A percentile compares a stretch with the other conserved stretches of the same genome.
Evolutionary conservation across 1,140 invertebrate species (phyloP).

Genomic region (Drosophila subobscura): DNA sequence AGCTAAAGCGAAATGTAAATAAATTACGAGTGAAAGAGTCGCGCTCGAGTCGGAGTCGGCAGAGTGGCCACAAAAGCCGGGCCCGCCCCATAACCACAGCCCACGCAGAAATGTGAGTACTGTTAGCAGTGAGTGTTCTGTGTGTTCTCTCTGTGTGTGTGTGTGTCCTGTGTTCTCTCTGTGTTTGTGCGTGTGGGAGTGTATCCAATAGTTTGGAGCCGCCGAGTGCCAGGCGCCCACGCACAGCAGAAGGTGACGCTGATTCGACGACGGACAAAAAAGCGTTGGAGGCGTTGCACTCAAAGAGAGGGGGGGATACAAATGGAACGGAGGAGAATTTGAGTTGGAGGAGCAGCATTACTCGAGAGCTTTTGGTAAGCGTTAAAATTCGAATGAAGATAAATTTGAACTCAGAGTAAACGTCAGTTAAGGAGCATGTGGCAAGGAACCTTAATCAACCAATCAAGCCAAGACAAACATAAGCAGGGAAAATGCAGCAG

Average conservation of each 20-base stretch:
- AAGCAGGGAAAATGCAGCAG: slow-evolving; percentile 20
- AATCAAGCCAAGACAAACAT: slow-evolving; percentile 42
- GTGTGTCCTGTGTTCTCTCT: not conserved
- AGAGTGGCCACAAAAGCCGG: not conserved
- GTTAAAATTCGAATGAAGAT: no score
- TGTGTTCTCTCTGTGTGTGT: not conserved
- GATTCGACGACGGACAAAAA: slow-evolving; percentile 41
- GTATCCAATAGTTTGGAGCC: slow-evolving; percentile 59
- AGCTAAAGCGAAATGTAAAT: slow-evolving; percentile 37
- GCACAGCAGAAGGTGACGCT: slow-evolving; percentile 50
- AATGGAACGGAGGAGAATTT: not conserved
- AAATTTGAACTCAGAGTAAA: not conserved
- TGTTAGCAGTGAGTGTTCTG: not conserved
- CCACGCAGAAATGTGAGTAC: slow-evolving; percentile 22
- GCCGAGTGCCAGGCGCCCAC: slow-evolving; percentile 54
- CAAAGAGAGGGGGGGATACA: slow-evolving; percentile 5
- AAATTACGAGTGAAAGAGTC: slow-evolving; percentile 26
- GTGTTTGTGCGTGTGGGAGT: slow-evolving; percentile 8
- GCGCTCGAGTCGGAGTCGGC: not conserved
- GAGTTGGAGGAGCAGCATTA: no score
- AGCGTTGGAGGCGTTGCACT: slow-evolving; percentile 54
- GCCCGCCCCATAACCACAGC: slow-evolving; percentile 17
- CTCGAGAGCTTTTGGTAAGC: not conserved
- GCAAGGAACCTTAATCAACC: slow-evolving; percentile 37
- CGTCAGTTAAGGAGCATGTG: not conserved